A percentile compares a stretch with the other conserved stretches of the same genome.
phyloP scores from a whole-genome alignment of 2,888 invertebrate genomes.

The Cephus rjabovi region DNA sequence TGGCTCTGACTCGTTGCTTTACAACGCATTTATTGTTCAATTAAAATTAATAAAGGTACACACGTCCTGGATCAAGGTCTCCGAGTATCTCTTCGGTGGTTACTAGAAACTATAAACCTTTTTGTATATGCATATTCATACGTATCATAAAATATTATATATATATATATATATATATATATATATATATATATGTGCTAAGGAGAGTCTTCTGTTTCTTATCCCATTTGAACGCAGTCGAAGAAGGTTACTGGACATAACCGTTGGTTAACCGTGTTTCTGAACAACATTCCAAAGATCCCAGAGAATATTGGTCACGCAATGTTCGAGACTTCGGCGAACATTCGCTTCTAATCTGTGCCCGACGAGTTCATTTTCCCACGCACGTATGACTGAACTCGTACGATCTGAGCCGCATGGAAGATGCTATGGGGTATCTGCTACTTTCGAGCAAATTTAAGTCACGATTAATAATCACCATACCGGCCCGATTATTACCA shows the following conservation, averaged over 20 bases:
- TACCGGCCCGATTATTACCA: conserved; percentile 42
- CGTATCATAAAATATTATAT: no score
- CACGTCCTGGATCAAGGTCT: neutral
- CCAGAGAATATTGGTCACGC: conserved; percentile 44
- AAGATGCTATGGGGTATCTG: neutral
- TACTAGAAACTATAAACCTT: neutral
- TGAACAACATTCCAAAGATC: conserved; percentile 49
- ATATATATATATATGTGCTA: no score
- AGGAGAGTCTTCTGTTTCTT: neutral
- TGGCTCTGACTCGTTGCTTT: neutral
- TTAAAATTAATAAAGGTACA: neutral
- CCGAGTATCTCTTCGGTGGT: neutral
- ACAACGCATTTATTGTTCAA: neutral
- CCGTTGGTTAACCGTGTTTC: conserved; percentile 43
- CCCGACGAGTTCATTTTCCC: neutral
- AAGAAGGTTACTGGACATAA: conserved; percentile 42
- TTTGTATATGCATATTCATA: neutral
- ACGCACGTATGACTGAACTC: neutral
- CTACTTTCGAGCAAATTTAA: conserved; percentile 35
- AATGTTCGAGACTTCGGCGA: conserved; percentile 38
- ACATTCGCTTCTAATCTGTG: conserved; percentile 32
- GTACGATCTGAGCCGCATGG: neutral
- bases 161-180: no score
- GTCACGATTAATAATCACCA: conserved; percentile 51
- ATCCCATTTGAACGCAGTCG: neutral